A percentile compares a stretch with the other conserved stretches of the same genome.
Conservation (phyloP, 2,888 invertebrate species). For the Zygogramma bicolorata region DNA sequence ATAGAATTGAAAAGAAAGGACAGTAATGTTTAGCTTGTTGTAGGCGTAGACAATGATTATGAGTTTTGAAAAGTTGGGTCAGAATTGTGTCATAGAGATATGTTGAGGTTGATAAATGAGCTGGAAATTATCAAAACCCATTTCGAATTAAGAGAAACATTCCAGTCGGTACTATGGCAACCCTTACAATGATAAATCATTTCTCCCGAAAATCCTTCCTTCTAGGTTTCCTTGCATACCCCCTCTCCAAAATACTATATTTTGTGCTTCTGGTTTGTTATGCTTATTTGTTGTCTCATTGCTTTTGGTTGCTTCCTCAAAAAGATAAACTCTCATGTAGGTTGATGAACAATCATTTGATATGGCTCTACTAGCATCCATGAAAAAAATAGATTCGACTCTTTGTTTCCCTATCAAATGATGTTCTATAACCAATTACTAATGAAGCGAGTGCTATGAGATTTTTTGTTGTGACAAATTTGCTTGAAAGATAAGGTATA, state of each 20-base stretch:
- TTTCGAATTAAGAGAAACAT: too few relatives aligned
- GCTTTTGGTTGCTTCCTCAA: background rate
- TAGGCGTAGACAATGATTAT: background rate
- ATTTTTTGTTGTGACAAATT: background rate
- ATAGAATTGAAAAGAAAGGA: conserved; percentile 42
- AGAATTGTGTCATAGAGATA: background rate
- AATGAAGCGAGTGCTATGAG: background rate
- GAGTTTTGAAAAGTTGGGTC: background rate
- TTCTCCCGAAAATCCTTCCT: too few relatives aligned
- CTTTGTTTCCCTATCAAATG: background rate
- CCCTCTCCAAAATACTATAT: background rate
- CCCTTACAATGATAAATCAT: too few relatives aligned
- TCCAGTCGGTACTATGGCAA: too few relatives aligned
- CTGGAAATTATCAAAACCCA: background rate
- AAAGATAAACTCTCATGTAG: background rate
- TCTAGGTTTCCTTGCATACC: background rate
- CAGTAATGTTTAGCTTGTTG: background rate
- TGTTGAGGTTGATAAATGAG: background rate
- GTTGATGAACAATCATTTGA: background rate
- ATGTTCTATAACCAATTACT: background rate
- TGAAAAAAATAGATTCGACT: background rate
- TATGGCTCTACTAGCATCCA: background rate
- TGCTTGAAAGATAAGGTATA: too few relatives aligned
- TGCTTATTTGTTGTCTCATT: background rate
- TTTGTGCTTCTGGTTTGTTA: conserved; percentile 8